Conservation (phyloP, 2,888 invertebrate genomes). For the Oscheius sp. region DNA sequence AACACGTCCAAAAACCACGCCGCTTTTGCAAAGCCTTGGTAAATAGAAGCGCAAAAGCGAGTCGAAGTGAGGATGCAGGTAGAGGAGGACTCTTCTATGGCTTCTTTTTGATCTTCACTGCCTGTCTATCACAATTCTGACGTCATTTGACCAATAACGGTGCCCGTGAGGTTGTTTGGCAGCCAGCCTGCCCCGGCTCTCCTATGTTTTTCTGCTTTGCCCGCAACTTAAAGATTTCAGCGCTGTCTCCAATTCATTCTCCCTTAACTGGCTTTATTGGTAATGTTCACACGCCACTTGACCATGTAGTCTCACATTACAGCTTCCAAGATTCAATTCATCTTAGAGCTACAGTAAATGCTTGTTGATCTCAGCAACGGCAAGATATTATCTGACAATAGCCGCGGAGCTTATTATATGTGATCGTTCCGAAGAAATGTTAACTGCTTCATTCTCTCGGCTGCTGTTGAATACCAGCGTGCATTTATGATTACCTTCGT, state of each 20-base stretch:
- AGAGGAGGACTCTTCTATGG: neutral
- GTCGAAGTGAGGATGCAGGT: neutral
- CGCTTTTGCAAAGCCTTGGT: constrained; percentile 15
- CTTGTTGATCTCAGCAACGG: no score
- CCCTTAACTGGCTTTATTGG: no score
- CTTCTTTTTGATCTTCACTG: neutral
- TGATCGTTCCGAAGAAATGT: no score
- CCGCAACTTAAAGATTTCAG: constrained; percentile 27
- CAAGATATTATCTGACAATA: no score
- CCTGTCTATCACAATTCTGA: constrained; percentile 2
- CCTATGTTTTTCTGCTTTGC: constrained; percentile 30
- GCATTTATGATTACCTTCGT: constrained; percentile 10
- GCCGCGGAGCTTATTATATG: no score
- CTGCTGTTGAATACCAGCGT: neutral
- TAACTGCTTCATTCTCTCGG: neutral
- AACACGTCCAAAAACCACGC: constrained; percentile 13
- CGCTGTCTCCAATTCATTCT: neutral
- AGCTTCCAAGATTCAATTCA: no score
- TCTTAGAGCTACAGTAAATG: no score
- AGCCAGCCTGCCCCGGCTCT: constrained; percentile 29
- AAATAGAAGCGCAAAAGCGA: neutral
- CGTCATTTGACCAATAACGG: constrained; percentile 28
- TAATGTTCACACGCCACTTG: no score
- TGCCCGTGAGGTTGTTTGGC: constrained; percentile 31
- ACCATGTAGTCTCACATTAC: no score